phyloP scores from a whole-genome alignment of 2,888 invertebrate genomes.

The Drosophila rellima region DNA sequence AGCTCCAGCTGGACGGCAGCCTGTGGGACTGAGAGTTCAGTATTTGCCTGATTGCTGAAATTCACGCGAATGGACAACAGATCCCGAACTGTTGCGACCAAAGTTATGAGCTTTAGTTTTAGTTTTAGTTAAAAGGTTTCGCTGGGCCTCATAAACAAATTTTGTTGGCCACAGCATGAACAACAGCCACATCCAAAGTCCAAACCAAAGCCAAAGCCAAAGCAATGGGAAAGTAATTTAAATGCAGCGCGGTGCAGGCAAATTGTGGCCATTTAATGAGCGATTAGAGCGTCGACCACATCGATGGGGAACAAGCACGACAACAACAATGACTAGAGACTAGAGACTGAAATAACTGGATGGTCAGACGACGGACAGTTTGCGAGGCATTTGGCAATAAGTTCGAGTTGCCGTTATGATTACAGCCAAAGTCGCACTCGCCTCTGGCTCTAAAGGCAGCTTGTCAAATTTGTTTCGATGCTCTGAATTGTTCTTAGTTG shows the following conservation, averaged over 20 bases:
- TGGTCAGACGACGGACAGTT: slow-evolving; percentile 13
- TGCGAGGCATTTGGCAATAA: slow-evolving; percentile 54
- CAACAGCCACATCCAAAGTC: slow-evolving; percentile 17
- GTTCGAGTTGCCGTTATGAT: slow-evolving; percentile 68
- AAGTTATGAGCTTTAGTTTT: slow-evolving; percentile 79
- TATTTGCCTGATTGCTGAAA: slow-evolving; percentile 71
- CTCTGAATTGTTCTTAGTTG: slow-evolving; percentile 20
- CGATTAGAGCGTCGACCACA: slow-evolving; percentile 71
- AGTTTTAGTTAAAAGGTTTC: slow-evolving; percentile 77
- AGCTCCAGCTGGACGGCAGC: slow-evolving; percentile 24
- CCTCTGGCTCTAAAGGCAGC: slow-evolving; percentile 30
- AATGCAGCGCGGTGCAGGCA: slow-evolving; percentile 73
- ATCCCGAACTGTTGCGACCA: slow-evolving; percentile 27
- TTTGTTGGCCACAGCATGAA: slow-evolving; percentile 42
- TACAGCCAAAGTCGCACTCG: slow-evolving; percentile 49
- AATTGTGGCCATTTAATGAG: slow-evolving; percentile 78
- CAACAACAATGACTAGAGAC: slow-evolving; percentile 28
- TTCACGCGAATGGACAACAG: slow-evolving; percentile 63
- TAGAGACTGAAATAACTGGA: neutral
- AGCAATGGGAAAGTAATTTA: slow-evolving; percentile 79
- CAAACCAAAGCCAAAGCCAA: slow-evolving; percentile 25
- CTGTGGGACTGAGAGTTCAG: slow-evolving; percentile 46
- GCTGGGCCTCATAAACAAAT: slow-evolving; percentile 77
- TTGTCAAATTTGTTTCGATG: slow-evolving; percentile 50
- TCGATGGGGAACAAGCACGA: slow-evolving; percentile 68